These are phyloP conservation scores for Paradisaea rubra DNA, from an alignment of 2,113 vertebrate genomes.

Conservation along the genomic window DNA sequence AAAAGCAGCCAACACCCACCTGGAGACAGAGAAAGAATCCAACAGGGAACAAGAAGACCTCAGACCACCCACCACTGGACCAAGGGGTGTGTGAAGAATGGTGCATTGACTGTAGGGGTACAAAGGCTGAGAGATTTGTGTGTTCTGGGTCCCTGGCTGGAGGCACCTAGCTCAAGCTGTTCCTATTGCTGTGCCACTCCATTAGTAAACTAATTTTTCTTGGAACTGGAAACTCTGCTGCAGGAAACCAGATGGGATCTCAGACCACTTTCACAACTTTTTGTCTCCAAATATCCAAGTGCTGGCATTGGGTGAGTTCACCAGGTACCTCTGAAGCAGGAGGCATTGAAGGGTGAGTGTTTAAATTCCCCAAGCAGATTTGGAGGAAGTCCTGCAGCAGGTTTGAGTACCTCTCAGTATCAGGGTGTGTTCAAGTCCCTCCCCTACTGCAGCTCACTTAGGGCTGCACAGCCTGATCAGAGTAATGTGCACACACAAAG, in stretches of 20 bases:
- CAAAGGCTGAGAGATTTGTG: neutral
- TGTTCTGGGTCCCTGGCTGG: neutral
- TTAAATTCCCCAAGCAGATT: neutral
- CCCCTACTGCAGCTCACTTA: neutral
- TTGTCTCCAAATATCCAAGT: neutral
- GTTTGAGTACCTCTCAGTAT: neutral
- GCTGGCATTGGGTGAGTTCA: fast-evolving
- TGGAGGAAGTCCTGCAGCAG: neutral
- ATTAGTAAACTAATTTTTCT: neutral
- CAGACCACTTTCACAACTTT: neutral
- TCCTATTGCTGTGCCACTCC: neutral
- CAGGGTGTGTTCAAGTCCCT: neutral
- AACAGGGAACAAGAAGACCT: neutral
- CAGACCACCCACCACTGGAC: neutral
- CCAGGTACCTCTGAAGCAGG: neutral
- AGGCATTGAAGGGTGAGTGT: neutral
- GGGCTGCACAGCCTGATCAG: neutral
- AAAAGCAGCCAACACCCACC: neutral
- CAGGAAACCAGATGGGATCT: neutral
- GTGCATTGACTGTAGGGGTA: neutral
- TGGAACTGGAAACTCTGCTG: neutral
- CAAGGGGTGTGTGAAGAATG: neutral
- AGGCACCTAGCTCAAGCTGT: neutral
- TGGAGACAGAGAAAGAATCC: neutral
- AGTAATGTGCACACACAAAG: neutral